Conservation (phyloP, 2,797 vertebrate genomes). For the Capromys pilorides region DNA sequence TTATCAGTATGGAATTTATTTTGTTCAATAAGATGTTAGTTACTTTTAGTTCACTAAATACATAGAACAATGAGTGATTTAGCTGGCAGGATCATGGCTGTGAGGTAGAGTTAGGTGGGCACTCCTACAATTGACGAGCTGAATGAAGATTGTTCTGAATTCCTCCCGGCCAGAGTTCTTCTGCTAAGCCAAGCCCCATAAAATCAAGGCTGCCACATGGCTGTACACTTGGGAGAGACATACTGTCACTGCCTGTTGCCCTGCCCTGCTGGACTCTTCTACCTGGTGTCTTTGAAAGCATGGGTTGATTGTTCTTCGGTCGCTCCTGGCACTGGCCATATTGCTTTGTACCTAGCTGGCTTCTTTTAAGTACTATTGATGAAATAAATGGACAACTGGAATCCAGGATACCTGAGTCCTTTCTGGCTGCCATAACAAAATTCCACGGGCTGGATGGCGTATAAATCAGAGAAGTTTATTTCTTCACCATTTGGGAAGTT, state of each 20-base stretch:
- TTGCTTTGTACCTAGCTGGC: background rate
- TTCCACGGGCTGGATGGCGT: background rate
- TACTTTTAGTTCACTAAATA: constrained; percentile 20
- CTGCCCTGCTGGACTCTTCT: background rate
- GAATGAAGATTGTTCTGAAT: background rate
- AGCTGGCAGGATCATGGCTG: background rate
- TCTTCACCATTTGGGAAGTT: background rate
- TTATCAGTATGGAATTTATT: background rate
- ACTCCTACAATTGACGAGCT: background rate
- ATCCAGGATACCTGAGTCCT: background rate
- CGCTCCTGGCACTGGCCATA: background rate
- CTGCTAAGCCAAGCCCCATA: background rate
- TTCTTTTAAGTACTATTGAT: background rate
- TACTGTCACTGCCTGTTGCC: background rate
- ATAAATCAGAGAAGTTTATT: background rate
- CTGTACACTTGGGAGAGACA: background rate
- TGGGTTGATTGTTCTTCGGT: background rate
- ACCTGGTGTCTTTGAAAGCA: background rate
- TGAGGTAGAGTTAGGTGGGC: background rate
- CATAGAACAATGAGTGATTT: background rate
- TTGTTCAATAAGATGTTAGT: constrained; percentile 15
- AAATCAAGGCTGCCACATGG: background rate
- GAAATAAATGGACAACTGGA: background rate
- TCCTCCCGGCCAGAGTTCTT: background rate
- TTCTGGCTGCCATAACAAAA: background rate